Evolutionary conservation across 2,888 invertebrate species (phyloP), one percentile per base, ranked within the genome.

Genomic region (Morpho deidamia): DNA sequence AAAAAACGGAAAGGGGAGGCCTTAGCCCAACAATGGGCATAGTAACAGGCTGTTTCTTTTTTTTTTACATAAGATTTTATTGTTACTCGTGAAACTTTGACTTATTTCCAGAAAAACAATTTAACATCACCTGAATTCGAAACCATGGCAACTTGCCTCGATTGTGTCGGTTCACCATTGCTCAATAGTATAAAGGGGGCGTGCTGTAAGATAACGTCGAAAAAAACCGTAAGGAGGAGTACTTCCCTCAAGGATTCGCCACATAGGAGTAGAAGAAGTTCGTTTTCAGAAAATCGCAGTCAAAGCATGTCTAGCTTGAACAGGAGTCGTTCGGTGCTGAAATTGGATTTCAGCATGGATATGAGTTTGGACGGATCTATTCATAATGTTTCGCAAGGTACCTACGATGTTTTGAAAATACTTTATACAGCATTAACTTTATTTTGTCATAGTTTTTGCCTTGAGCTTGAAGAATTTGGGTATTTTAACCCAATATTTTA

Each of bases 271-370:
- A 70, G 78, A 11, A 82, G 78, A 48, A 68, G 73, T 7, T 78
- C 75, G 1, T 73, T 80, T n/a, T 69, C 78, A 0, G 84, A 81
- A 35, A 84, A 80, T 59, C 80, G 88, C 7, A 87, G 87, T 61
- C 69, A 80, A 0, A 89, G 88, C 47, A 71, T 88, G 76, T 79
- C 84, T 0, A 88, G 83, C 56, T 64, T 89, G 52, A 78, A 84
- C 47, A 67, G 89, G 44, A 89, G 87, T 56, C 78, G 83, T 9
- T 91, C 91, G 0, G 90, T 86, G 1, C 88, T 90, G 63, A 89
- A 90, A 65, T 70, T 91, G 10, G 90, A 91, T 65, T 90, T 91
- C 59, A 90, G 86, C 60, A 86, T 86, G 79, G 89, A 90, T 56
- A 90, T 91, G 85, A 91, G 91, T 54, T 66, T 90, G 9, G 91